Evolutionary conservation across 2,113 vertebrate species (phyloP).

Genomic region (Salvelinus sp.): DNA sequence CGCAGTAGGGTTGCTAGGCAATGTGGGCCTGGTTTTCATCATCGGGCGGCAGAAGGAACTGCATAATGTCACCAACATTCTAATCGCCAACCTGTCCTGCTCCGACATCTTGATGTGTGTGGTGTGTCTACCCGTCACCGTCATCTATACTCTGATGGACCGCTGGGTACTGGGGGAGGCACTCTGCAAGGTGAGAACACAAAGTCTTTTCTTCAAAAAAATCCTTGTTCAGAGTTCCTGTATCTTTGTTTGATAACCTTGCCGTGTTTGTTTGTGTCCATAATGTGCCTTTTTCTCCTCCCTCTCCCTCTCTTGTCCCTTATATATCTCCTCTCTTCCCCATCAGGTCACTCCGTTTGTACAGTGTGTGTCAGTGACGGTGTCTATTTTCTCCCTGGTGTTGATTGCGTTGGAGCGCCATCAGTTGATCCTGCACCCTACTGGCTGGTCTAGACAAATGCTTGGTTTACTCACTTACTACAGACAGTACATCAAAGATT

Average conservation of each 20-base stretch:
- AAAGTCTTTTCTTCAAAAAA: too few species aligned
- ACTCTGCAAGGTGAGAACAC: conserved; percentile 67
- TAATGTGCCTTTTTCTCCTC: background rate
- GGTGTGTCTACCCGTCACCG: conserved; percentile 76
- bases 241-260: background rate
- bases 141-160: conserved; percentile 80
- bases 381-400: conserved; percentile 74
- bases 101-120: conserved; percentile 77
- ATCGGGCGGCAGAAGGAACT: conserved; percentile 73
- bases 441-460: conserved; percentile 64
- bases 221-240: background rate
- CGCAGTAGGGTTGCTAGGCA: conserved; percentile 73
- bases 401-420: conserved; percentile 78
- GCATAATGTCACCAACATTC: conserved; percentile 76
- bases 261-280: too few species aligned
- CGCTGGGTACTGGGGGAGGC: conserved; percentile 76
- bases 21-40: conserved; percentile 74
- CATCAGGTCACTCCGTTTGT: conserved; percentile 73
- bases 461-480: too few species aligned
- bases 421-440: conserved; percentile 77
- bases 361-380: conserved; percentile 75
- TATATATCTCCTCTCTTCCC: background rate
- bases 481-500: too few species aligned
- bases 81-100: conserved; percentile 78
- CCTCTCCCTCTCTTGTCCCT: background rate